A percentile compares a stretch with the other conserved stretches of the same genome.
These are phyloP conservation scores for Ceratothoa steindachneri DNA, from an alignment of 2,888 invertebrate genomes.

Conservation along the genomic window DNA sequence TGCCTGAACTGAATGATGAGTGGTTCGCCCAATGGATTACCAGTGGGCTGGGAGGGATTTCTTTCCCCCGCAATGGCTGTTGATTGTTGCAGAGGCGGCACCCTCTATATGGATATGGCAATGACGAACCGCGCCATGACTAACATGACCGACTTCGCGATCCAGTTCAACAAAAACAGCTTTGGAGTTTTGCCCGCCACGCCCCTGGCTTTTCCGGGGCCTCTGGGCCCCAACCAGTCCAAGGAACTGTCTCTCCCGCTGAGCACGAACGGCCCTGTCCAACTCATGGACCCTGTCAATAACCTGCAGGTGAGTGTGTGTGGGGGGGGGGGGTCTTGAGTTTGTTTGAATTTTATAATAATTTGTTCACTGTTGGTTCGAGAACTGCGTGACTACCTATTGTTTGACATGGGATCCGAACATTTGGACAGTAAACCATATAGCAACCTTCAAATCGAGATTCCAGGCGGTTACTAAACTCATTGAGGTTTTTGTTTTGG, in stretches of 20 bases:
- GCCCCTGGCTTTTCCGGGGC: slow-evolving; percentile 71
- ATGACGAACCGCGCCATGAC: slow-evolving; percentile 98
- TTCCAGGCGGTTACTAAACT: too few species aligned
- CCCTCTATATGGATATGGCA: slow-evolving; percentile 90
- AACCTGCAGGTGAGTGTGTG: slow-evolving; percentile 76
- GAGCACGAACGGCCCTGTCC: slow-evolving; percentile 81
- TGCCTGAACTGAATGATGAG: too few species aligned
- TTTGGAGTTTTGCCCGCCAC: slow-evolving; percentile 87
- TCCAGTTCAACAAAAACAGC: slow-evolving; percentile 98
- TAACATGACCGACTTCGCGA: slow-evolving; percentile 90
- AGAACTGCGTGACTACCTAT: too few species aligned
- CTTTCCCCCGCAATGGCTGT: background rate
- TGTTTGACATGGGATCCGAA: background rate
- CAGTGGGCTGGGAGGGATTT: too few species aligned
- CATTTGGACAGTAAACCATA: background rate
- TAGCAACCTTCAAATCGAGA: too few species aligned
- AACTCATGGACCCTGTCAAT: slow-evolving; percentile 94
- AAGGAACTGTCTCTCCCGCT: slow-evolving; percentile 73
- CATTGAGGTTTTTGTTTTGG: too few species aligned
- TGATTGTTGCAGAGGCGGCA: slow-evolving; percentile 62
- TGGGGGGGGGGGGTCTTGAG: too few species aligned
- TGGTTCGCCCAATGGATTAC: too few species aligned
- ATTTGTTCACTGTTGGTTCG: too few species aligned
- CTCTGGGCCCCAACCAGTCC: slow-evolving; percentile 72
- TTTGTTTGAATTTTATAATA: too few species aligned